Percentiles rank a stretch among this genome's conserved stretches.
phyloP scores from a whole-genome alignment of 2,888 invertebrate genomes.

The Priapulus caudatus region DNA sequence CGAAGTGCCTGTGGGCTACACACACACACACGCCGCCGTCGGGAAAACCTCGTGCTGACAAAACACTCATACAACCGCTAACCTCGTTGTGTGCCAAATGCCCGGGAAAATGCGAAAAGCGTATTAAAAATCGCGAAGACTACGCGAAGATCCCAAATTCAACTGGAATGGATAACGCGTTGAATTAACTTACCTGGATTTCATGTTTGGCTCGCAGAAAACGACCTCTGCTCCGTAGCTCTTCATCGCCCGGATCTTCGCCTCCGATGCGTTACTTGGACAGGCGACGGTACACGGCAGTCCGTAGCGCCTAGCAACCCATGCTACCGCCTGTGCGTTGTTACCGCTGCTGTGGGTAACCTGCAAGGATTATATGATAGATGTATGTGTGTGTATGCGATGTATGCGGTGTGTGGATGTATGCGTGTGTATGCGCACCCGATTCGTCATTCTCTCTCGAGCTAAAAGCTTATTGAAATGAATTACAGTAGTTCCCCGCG shows the following conservation, averaged over 20 bases:
- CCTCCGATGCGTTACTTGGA: slow-evolving; percentile 37
- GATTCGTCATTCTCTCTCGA: no score
- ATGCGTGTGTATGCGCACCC: slow-evolving; percentile 6
- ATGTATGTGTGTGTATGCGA: no score
- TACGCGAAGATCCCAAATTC: neutral
- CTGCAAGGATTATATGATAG: slow-evolving; percentile 22
- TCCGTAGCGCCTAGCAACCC: slow-evolving; percentile 31
- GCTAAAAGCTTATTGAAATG: no score
- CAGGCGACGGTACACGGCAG: slow-evolving; percentile 41
- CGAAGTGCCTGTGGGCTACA: no score
- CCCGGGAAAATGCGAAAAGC: no score
- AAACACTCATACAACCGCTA: no score
- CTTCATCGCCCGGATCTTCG: slow-evolving; percentile 39
- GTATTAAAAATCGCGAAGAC: slow-evolving; percentile 1
- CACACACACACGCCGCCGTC: no score
- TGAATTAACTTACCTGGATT: slow-evolving; percentile 21
- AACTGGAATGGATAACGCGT: neutral
- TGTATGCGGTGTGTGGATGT: no score
- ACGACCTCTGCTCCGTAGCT: slow-evolving; percentile 39
- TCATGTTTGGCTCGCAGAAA: slow-evolving; percentile 37
- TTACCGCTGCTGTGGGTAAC: slow-evolving; percentile 44
- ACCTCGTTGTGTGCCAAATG: no score
- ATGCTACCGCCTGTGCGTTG: slow-evolving; percentile 42
- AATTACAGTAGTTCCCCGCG: no score
- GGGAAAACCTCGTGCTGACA: no score